phyloP scores from a whole-genome alignment of 1,140 invertebrate genomes.

The Pseudomyrmex gracilis region DNA sequence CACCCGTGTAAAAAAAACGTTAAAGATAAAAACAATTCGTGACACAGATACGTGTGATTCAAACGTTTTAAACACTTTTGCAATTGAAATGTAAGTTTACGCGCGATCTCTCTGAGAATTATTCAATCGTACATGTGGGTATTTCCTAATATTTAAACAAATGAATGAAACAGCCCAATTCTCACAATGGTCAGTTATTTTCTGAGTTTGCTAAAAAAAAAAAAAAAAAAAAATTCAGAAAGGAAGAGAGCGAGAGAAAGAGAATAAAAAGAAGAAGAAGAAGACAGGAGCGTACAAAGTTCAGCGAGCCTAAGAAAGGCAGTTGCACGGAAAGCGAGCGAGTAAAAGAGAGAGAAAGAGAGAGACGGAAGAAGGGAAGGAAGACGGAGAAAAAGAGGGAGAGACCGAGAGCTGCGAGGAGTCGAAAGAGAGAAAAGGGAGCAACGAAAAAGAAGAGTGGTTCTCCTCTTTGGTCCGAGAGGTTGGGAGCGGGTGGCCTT shows the following conservation, averaged over 20 bases:
- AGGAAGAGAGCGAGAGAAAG: constrained; percentile 1
- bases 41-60: not conserved
- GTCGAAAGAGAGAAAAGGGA: constrained; percentile 73
- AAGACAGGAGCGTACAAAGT: constrained; percentile 45
- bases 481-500: constrained; percentile 83
- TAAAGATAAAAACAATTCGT: not conserved
- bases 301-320: constrained; percentile 61
- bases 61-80: too few relatives aligned
- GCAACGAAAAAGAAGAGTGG: constrained; percentile 71
- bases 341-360: constrained; percentile 45
- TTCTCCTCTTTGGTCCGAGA: constrained; percentile 70
- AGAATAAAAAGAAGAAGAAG: constrained; percentile 3
- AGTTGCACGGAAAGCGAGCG: constrained; percentile 39
- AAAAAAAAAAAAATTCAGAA: constrained; percentile 53
- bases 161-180: not conserved
- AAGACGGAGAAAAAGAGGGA: constrained; percentile 49
- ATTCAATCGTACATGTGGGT: too few relatives aligned
- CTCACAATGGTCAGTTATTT: not conserved
- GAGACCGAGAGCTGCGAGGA: constrained; percentile 38
- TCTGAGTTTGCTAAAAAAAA: constrained; percentile 8
- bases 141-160: constrained; percentile 4
- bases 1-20: not conserved
- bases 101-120: not conserved
- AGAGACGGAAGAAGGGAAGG: constrained; percentile 48
- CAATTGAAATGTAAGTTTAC: too few relatives aligned